Conservation (phyloP, 2,113 vertebrate species). For the Neotoma lepida region DNA sequence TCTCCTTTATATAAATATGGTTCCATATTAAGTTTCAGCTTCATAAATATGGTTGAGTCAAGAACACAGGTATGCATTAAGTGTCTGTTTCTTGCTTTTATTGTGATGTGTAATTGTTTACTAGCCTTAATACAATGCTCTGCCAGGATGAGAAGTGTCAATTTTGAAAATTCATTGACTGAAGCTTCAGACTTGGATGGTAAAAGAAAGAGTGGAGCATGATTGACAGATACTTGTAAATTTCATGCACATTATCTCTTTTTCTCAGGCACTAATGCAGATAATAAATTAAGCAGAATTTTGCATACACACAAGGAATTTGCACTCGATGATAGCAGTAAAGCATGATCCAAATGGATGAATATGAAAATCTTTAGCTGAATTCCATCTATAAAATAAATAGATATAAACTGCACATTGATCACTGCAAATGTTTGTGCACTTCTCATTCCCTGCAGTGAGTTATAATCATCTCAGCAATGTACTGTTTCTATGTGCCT, state of each 20-base stretch:
- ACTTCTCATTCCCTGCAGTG: neutral
- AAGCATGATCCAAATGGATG: neutral
- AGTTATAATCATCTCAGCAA: neutral
- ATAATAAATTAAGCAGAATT: conserved; percentile 40
- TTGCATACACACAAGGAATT: neutral
- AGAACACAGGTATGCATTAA: conserved; percentile 50
- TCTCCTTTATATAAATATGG: conserved; percentile 25
- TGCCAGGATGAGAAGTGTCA: conserved; percentile 27
- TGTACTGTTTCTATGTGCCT: neutral
- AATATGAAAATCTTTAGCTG: neutral
- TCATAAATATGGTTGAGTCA: conserved; percentile 34
- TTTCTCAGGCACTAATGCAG: conserved; percentile 11
- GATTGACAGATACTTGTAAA: conserved; percentile 60
- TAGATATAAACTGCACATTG: neutral
- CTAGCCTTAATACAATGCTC: conserved; percentile 31
- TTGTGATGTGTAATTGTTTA: conserved; percentile 62
- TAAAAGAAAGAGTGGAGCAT: neutral
- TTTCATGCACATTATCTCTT: conserved; percentile 29
- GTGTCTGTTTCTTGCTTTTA: conserved; percentile 50
- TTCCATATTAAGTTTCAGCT: conserved; percentile 45
- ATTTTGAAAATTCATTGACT: conserved; percentile 49
- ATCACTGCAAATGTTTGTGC: neutral
- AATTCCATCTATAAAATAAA: neutral
- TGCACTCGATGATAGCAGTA: neutral
- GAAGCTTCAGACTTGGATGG: conserved; percentile 3